Percentiles rank a stretch among this genome's conserved stretches.
Conservation (phyloP, 2,888 invertebrate genomes). For the Graphium colonna region DNA sequence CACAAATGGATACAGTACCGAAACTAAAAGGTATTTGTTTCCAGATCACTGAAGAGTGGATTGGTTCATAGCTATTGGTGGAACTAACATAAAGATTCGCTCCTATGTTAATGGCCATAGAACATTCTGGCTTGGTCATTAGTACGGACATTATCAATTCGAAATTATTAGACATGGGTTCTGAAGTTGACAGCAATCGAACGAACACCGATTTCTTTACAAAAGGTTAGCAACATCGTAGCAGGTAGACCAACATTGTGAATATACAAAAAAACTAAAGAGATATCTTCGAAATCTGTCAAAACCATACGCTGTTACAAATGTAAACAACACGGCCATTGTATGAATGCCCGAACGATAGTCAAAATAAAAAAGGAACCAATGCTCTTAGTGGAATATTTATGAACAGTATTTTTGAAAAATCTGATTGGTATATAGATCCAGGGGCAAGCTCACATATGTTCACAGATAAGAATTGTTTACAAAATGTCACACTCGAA, state of each 20-base stretch:
- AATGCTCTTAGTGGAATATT: too few relatives aligned
- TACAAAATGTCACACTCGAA: too few relatives aligned
- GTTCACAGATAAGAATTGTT: too few relatives aligned
- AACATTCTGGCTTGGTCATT: slow-evolving; percentile 2
- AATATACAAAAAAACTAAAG: neutral
- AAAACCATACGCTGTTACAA: neutral
- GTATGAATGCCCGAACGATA: neutral
- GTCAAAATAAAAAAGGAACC: neutral
- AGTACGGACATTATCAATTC: neutral
- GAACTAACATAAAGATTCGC: slow-evolving; percentile 17
- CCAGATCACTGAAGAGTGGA: slow-evolving; percentile 8
- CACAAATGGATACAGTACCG: slow-evolving; percentile 29
- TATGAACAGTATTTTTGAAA: too few relatives aligned
- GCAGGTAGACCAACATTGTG: too few relatives aligned
- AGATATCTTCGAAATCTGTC: too few relatives aligned
- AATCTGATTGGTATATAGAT: too few relatives aligned
- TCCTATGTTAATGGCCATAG: slow-evolving; percentile 18
- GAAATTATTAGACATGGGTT: neutral
- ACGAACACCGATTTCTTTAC: neutral
- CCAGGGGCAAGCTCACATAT: too few relatives aligned
- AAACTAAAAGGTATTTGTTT: slow-evolving; percentile 30
- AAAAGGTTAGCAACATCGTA: neutral
- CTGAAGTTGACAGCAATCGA: neutral
- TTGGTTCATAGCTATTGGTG: slow-evolving; percentile 12
- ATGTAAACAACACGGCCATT: neutral